These are phyloP conservation scores for Orbicella faveolata DNA, from an alignment of 64 coral and sea anemone species.

Conservation along the genomic window DNA sequence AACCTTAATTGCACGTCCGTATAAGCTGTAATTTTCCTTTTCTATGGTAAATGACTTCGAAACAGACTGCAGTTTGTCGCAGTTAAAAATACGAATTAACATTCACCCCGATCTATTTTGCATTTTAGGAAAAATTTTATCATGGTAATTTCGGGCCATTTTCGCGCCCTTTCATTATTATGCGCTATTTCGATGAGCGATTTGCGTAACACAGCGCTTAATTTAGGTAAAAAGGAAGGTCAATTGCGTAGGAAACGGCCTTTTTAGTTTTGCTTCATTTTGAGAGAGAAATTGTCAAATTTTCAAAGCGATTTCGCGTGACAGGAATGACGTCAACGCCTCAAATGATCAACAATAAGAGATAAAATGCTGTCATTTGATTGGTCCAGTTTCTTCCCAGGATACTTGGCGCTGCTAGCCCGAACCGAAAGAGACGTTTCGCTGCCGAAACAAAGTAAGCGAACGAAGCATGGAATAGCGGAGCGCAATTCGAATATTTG, in stretches of 20 bases:
- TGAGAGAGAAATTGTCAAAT: conserved; percentile 36
- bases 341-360: conserved; percentile 80
- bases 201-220: conserved; percentile 25
- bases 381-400: conserved; percentile 48
- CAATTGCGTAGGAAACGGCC: conserved; percentile 47
- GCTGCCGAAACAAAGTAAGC: conserved; percentile 34
- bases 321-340: conserved; percentile 80
- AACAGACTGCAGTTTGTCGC: background rate
- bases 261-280: conserved; percentile 11
- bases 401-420: conserved; percentile 12
- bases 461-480: conserved; percentile 42
- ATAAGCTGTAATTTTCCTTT: background rate
- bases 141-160: conserved; percentile 33
- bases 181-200: background rate
- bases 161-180: conserved; percentile 19
- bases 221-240: conserved; percentile 54
- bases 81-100: conserved; percentile 20
- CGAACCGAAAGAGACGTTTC: conserved; percentile 47
- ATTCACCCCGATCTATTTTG: conserved; percentile 14
- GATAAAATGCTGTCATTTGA: conserved; percentile 71
- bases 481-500: conserved; percentile 18
- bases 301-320: conserved; percentile 61
- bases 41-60: background rate
- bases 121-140: conserved; percentile 19
- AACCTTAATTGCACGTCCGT: background rate